Percentiles rank a stretch among this genome's conserved stretches.
These are phyloP conservation scores for Nothocercus julius DNA, from an alignment of 2,113 vertebrate genomes.

Conservation along the genomic window DNA sequence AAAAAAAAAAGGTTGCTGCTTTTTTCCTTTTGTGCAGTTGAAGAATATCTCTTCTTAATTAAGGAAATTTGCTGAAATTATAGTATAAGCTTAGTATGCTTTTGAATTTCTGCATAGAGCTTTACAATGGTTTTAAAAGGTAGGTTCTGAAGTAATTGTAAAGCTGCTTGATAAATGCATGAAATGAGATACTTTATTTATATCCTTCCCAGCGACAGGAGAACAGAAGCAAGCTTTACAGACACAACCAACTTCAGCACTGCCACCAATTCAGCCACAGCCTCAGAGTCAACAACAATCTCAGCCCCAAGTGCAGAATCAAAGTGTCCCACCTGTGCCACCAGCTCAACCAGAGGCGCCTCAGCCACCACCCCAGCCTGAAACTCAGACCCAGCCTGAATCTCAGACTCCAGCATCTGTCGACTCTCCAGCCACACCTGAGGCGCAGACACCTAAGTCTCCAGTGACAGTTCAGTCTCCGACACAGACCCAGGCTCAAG, in stretches of 20 bases:
- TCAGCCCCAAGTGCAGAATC: conserved; percentile 73
- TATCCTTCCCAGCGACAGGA: conserved; percentile 67
- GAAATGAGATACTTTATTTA: background rate
- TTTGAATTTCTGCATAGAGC: background rate
- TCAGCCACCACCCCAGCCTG: conserved; percentile 67
- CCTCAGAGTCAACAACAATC: conserved; percentile 71
- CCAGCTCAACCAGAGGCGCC: conserved; percentile 57
- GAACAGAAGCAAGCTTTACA: conserved; percentile 72
- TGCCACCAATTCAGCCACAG: conserved; percentile 51
- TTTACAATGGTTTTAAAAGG: background rate
- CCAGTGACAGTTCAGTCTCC: conserved; percentile 69
- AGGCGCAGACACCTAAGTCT: conserved; percentile 70
- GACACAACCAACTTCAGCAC: conserved; percentile 17
- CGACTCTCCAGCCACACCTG: conserved; percentile 49
- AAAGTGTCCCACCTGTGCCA: conserved; percentile 46
- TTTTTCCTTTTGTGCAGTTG: background rate
- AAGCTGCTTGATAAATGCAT: background rate
- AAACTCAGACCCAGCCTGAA: conserved; percentile 64
- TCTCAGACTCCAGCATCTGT: conserved; percentile 47
- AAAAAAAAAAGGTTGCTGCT: background rate
- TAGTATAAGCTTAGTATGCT: background rate
- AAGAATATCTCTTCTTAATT: background rate
- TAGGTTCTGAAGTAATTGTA: background rate
- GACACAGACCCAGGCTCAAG: conserved; percentile 79
- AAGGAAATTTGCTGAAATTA: background rate